These are phyloP conservation scores for Hirtodrosophila cameraria DNA, from an alignment of 2,888 invertebrate genomes.

Conservation along the genomic window DNA sequence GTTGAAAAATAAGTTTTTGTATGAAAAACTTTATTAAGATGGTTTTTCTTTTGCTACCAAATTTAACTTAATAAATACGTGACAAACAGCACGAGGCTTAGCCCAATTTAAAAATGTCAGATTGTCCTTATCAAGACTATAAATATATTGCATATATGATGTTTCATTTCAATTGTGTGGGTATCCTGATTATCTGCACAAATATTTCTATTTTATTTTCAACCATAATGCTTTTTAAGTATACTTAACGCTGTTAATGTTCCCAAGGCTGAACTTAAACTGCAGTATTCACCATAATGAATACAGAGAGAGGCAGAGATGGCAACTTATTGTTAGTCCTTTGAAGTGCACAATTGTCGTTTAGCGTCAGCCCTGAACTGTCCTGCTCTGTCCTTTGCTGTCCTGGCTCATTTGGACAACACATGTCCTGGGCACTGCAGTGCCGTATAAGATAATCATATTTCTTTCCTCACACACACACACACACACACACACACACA, in stretches of 20 bases:
- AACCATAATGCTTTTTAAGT: no score
- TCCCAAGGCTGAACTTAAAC: constrained; percentile 15
- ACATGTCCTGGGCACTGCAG: constrained; percentile 63
- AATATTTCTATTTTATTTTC: no score
- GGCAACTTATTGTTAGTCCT: constrained; percentile 12
- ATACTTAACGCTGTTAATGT: constrained; percentile 5
- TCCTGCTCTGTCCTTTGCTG: constrained; percentile 4
- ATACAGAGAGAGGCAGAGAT: neutral
- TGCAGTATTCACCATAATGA: constrained; percentile 1
- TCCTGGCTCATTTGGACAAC: constrained; percentile 32
- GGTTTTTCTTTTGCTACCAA: no score
- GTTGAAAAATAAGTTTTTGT: no score
- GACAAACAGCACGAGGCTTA: no score
- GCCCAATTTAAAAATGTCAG: no score
- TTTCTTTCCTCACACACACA: constrained; percentile 59
- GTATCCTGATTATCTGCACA: no score
- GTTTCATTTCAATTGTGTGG: no score
- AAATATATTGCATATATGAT: no score
- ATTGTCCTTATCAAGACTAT: no score
- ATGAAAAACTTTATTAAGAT: no score
- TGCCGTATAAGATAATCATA: constrained; percentile 75
- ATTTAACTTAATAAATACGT: no score
- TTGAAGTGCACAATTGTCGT: constrained; percentile 33
- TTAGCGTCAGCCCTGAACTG: constrained; percentile 17
- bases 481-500: constrained; percentile 37